Evolutionary conservation across 2,113 vertebrate genomes (phyloP), one percentile per base, ranked within the genome.

Genomic region (Melanotaenia duboulayi): DNA sequence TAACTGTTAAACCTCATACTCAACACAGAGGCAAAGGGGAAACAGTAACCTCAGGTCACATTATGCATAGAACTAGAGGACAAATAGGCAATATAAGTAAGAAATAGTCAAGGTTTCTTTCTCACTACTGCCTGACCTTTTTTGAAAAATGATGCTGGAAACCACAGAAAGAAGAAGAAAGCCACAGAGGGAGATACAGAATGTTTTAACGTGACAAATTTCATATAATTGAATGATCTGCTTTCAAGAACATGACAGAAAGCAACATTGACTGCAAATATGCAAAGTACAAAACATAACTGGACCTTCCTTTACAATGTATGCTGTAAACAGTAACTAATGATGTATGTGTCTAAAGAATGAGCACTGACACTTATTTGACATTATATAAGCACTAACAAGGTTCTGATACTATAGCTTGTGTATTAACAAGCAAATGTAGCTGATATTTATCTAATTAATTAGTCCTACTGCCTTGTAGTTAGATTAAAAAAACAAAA

Each of bases 101-200:
- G 59, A 69, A 62, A 68, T 48, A 49, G 52, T 32, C 75, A 67
- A 68, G 71, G 55, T 71, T 73, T 79, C 63, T 62, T 80, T 35
- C 82, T 88, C 82, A 84, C 76, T 82, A 76, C 73, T 54, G 50
- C 73, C 70, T 79, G 84, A 75, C 80, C 46, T 23, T 67, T 35
- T 58, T n/a, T 16, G 7, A 78, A 62, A 79, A 74, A 80, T 76
- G 58, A 23, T 25, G 65, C 57, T 82, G 72, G 65, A 80, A 70
- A 71, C 16, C 14, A 77, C 51, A 68, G 37, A 35, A 60, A 60
- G 23, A 49, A 57, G 19, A 42, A 57, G 37, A 14, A 19, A 48
- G 17, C 25, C 14, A 32, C 4, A 12, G 6, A 56, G n/a, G n/a
- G 22, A 69, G 11, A 17, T 46, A 20, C n/a, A 22, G 28, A 52